A percentile compares a stretch with the other conserved stretches of the same genome.
Conservation (phyloP, 2,888 invertebrate species). For the Drosophila niveifrons region DNA sequence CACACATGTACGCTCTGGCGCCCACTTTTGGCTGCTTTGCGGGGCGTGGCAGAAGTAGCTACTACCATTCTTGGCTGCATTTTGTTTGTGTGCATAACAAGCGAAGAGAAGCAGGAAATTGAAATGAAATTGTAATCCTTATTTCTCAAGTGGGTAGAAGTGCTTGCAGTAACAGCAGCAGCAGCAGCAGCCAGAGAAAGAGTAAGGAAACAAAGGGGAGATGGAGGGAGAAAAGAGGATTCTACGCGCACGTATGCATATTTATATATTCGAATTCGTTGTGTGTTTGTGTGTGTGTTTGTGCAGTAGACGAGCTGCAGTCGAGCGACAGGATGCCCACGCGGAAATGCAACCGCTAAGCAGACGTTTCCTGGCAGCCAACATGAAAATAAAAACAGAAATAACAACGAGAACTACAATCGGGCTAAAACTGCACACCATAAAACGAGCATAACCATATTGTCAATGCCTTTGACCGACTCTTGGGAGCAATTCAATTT, state of each 20-base stretch:
- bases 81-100: conserved; percentile 67
- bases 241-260: conserved; percentile 65
- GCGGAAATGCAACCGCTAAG: conserved; percentile 76
- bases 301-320: conserved; percentile 7
- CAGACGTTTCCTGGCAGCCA: conserved; percentile 63
- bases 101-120: conserved; percentile 67
- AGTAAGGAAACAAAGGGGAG: neutral
- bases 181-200: conserved; percentile 15
- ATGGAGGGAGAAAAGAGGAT: neutral
- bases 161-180: conserved; percentile 32
- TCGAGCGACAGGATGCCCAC: conserved; percentile 32
- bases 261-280: conserved; percentile 49
- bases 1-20: conserved; percentile 12
- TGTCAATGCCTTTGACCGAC: neutral
- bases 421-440: neutral
- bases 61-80: conserved; percentile 56
- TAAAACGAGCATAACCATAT: conserved; percentile 1
- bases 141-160: conserved; percentile 64
- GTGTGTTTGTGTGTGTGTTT: conserved; percentile 14
- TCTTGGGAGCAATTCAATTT: neutral
- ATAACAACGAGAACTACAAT: conserved; percentile 1
- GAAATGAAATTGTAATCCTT: conserved; percentile 78
- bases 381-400: conserved; percentile 17
- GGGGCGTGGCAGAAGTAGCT: conserved; percentile 59
- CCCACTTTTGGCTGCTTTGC: conserved; percentile 23